phyloP scores from a whole-genome alignment of 2,888 invertebrate species.

The Campoplex nolae region DNA sequence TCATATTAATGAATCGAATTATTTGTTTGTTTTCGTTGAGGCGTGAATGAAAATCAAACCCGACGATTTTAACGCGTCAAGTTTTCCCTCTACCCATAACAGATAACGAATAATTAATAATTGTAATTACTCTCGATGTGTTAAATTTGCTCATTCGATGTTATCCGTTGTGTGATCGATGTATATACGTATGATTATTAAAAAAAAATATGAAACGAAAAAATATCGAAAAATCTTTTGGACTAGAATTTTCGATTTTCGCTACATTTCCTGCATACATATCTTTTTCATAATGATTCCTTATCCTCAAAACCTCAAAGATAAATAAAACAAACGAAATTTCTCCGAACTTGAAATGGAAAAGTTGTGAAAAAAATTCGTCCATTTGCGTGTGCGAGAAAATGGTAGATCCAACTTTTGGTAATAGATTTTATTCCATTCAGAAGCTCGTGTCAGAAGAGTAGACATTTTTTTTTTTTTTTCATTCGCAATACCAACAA shows the following conservation, averaged over 20 bases:
- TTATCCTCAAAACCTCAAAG: neutral
- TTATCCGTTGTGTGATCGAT: slow-evolving; percentile 66
- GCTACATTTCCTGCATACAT: neutral
- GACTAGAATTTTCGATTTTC: neutral
- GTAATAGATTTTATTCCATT: no score
- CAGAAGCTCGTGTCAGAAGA: no score
- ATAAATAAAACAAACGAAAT: no score
- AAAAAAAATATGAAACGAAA: neutral
- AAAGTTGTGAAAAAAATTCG: no score
- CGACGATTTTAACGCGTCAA: slow-evolving; percentile 6
- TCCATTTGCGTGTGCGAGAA: no score
- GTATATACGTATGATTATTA: slow-evolving; percentile 55
- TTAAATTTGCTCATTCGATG: slow-evolving; percentile 67
- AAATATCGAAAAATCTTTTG: neutral
- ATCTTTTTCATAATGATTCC: neutral
- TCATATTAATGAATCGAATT: neutral
- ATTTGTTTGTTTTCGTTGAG: neutral
- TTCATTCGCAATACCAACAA: no score
- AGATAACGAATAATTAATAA: slow-evolving; percentile 24
- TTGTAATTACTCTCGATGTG: slow-evolving; percentile 54
- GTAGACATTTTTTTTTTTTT: no score
- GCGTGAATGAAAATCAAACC: neutral
- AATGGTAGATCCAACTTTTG: no score
- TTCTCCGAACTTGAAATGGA: no score
- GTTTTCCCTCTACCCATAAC: slow-evolving; percentile 4